Evolutionary conservation across 2,797 vertebrate species (phyloP), one percentile per base, ranked within the genome.

Genomic region (Melanotaenia nigrans): DNA sequence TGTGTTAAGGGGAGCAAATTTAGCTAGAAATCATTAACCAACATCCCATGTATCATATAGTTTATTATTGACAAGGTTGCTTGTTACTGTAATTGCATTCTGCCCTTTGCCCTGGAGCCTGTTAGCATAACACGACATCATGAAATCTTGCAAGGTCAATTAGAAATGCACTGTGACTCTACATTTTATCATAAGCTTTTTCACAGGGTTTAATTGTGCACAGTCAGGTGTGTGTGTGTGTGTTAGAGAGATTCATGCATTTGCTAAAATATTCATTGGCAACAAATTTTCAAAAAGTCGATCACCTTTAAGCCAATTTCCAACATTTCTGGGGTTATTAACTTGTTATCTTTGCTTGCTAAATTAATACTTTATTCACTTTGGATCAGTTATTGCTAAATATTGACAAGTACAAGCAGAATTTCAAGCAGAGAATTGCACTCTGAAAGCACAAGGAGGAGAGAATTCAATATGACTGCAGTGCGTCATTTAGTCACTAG

Each of bases 81-180:
- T 64, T 5, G 1, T n/a, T n/a, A 7, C 53, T 66, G 22, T 79
- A 70, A 66, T 58, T 54, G 45, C 7, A 45, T 42, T 64, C 53
- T 30, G 25, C 68, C 49, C 42, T 73, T 61, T 67, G 57, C 74
- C 42, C 45, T 3, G 0, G 22, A 36, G 63, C 74, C 81, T 51
- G 16, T 84, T 77, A 75, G 58, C 64, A 71, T 67, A 61, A 38
- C 58, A 25, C 45, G 0, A 32, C 32, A 64, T 76, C 79, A 68
- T 67, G 51, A 65, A 83, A 67, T 55, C 25, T 81, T 70, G 35
- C 64, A 78, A 82, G 75, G 81, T 86, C 82, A 79, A 70, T 83
- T 77, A 74, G 70, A 65, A 47, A 73, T 16, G 64, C 40, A 77
- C 30, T 63, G 55, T 70, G 85, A 71, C 77, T 75, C 33, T 1